A percentile compares a stretch with the other conserved stretches of the same genome.
Conservation (phyloP, 1,140 invertebrate genomes). For the Orius laevigatus region DNA sequence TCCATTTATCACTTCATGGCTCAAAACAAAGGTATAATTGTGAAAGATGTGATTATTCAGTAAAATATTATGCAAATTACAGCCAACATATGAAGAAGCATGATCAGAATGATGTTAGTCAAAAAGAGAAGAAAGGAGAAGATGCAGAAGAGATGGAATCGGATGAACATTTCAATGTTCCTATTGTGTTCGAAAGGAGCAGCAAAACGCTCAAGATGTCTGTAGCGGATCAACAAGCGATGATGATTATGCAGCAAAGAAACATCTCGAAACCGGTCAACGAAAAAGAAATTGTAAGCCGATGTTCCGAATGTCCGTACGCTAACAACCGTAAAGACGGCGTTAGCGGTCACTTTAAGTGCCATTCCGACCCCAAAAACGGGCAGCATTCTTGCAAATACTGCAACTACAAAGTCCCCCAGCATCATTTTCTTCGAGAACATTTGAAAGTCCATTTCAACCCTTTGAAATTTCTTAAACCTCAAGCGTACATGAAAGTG, state of each 20-base stretch:
- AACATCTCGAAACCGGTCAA: conserved; percentile 22
- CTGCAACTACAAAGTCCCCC: conserved; percentile 65
- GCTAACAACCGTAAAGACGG: conserved; percentile 51
- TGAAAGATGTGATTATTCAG: conserved; percentile 73
- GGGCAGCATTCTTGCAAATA: conserved; percentile 53
- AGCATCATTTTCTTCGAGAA: conserved; percentile 58
- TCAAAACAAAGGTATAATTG: conserved; percentile 69
- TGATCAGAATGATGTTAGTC: conserved; percentile 39
- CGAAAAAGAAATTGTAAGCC: conserved; percentile 27
- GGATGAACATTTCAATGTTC: not conserved
- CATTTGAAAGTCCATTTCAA: conserved; percentile 66
- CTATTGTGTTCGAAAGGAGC: conserved; percentile 24
- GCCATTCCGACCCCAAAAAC: conserved; percentile 42
- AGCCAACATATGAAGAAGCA: conserved; percentile 64
- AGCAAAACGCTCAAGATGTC: conserved; percentile 32
- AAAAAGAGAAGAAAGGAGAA: conserved; percentile 22
- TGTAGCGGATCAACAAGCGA: conserved; percentile 35
- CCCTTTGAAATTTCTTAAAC: conserved; percentile 35
- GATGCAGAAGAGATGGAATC: conserved; percentile 16
- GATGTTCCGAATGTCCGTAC: conserved; percentile 64
- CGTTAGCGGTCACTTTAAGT: conserved; percentile 54
- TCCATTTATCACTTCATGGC: conserved; percentile 68
- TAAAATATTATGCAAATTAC: conserved; percentile 70
- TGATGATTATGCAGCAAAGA: conserved; percentile 31
- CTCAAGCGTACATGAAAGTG: conserved; percentile 41